Evolutionary conservation across 2,888 invertebrate genomes (phyloP), one percentile per base, ranked within the genome.

Genomic region (Terebella lapidaria): DNA sequence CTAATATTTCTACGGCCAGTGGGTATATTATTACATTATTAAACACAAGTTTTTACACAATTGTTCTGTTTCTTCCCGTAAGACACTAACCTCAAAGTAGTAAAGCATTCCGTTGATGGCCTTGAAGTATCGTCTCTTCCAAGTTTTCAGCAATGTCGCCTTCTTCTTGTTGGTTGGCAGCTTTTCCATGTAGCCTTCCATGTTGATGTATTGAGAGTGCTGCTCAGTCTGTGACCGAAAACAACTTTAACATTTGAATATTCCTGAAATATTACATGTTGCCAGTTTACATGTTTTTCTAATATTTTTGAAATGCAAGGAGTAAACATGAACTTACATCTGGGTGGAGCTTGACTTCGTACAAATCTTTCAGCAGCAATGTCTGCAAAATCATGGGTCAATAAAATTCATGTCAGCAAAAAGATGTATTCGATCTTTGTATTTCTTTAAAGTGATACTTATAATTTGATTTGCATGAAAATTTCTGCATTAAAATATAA

Each of bases 121-220:
- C 62, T 78, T 76, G 73, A 85, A 85, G 72, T 83, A 86, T 62
- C 83, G 76, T 56, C 82, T 74, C 68, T 84, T 84, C 85, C 85
- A 86, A 3, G 84, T 84, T 70, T 84, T 84, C 74, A 85, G 82
- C 56, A 84, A 78, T 1, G 84, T 85, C 0, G 84, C 83, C 65
- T 84, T 84, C 63, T 81, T 83, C 66, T 83, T 79, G 59, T 83
- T 83, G 63, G 82, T 76, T 1, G 84, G 84, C 57, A 84, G 69
- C 65, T 82, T 82, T 61, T 85, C 85, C 73, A 85, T 74, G 69
- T 83, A 82, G 0, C 85, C 85, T 68, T 84, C 84, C 79, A 84
- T 69, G 58, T 61, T 66, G 24, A 62, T 57, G 54, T 64, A 68
- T 18, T n/a, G 18, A 22, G 27, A 25, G 10, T 27, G 18, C 3